These are phyloP conservation scores for Leucophenga maculata DNA, from an alignment of 2,888 invertebrate species.

Conservation along the genomic window DNA sequence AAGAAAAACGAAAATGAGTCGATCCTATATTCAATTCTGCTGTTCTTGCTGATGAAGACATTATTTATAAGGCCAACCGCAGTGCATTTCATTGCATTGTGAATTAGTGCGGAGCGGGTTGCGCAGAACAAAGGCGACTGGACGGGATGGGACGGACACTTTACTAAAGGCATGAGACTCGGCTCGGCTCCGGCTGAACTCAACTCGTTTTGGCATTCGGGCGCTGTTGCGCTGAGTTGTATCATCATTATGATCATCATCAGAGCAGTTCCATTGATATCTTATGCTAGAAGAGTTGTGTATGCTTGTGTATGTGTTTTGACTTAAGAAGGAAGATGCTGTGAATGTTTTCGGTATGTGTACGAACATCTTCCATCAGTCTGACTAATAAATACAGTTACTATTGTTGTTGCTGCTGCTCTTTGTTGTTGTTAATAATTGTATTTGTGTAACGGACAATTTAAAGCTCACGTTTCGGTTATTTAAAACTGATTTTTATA, in stretches of 20 bases:
- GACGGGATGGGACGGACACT: background rate
- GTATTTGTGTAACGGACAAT: slow-evolving; percentile 10
- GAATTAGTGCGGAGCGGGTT: background rate
- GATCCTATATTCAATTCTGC: slow-evolving; percentile 16
- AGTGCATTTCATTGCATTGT: slow-evolving; percentile 36
- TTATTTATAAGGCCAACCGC: slow-evolving; percentile 56
- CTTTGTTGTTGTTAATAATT: background rate
- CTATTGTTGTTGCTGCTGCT: background rate
- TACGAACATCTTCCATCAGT: background rate
- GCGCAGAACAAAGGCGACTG: background rate
- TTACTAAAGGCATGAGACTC: background rate
- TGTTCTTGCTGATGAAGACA: slow-evolving; percentile 51
- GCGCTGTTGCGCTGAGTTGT: background rate
- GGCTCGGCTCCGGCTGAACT: background rate
- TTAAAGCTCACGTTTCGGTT: slow-evolving; percentile 19
- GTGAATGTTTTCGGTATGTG: slow-evolving; percentile 1
- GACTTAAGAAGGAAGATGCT: background rate
- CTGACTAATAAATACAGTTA: slow-evolving; percentile 15
- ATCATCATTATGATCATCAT: slow-evolving; percentile 1
- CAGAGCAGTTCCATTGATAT: background rate
- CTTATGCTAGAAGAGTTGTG: background rate
- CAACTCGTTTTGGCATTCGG: background rate
- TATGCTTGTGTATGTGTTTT: background rate
- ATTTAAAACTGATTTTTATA: slow-evolving; percentile 12
- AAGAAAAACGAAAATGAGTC: slow-evolving; percentile 23